Conservation (phyloP, 2,888 invertebrate genomes). For the Ischnura elegans region DNA sequence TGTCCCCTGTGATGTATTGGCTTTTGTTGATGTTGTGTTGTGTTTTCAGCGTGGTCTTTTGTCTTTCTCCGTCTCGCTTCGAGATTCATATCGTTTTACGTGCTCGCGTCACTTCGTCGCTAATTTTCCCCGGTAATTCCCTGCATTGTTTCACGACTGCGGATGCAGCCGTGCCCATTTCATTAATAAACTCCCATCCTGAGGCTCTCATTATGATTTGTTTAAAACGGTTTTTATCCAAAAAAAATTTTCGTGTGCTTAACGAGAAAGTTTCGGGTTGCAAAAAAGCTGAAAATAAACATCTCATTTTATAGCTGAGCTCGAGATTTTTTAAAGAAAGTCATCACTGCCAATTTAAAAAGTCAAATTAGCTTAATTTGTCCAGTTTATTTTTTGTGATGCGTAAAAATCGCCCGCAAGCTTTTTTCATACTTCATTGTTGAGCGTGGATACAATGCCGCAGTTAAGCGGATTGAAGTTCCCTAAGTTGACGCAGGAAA, state of each 20-base stretch:
- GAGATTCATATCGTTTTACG: background rate
- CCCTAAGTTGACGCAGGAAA: background rate
- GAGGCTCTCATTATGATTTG: background rate
- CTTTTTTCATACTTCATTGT: no score
- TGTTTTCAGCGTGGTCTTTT: background rate
- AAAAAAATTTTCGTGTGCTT: no score
- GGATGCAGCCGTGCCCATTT: background rate
- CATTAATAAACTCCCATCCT: background rate
- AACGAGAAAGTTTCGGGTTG: no score
- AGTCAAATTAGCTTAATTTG: background rate
- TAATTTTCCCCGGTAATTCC: conserved; percentile 15
- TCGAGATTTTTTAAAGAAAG: background rate
- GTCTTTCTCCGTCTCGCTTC: background rate
- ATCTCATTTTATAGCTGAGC: background rate
- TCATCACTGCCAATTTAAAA: background rate
- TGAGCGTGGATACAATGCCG: no score
- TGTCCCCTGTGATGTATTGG: no score
- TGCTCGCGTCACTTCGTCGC: background rate
- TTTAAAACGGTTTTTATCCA: no score
- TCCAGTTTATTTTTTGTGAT: background rate
- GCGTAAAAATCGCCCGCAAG: no score
- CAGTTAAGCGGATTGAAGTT: background rate
- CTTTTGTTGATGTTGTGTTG: background rate
- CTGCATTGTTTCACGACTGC: background rate
- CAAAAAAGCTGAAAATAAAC: background rate